Evolutionary conservation across 2,888 invertebrate genomes (phyloP).

Genomic region (Hypena proboscidalis): DNA sequence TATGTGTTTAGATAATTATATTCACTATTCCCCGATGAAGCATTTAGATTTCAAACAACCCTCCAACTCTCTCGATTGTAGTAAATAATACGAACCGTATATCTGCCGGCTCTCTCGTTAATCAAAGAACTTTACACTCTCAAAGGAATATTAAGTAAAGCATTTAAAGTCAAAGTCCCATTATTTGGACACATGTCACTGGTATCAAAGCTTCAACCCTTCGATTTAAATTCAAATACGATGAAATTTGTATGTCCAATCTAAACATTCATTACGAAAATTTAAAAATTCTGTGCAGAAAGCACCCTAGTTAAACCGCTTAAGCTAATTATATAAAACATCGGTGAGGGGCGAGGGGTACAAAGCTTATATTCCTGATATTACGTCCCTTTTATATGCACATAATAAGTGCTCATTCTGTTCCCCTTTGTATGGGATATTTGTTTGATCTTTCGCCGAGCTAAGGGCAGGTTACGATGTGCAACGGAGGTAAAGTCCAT

Average conservation of each 20-base stretch:
- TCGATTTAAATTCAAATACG: constrained; percentile 76
- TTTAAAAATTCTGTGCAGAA: constrained; percentile 65
- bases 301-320: constrained; percentile 76
- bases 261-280: constrained; percentile 79
- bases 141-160: constrained; percentile 47
- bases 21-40: no score
- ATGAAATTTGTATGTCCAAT: constrained; percentile 75
- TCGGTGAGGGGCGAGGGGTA: constrained; percentile 54
- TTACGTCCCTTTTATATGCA: constrained; percentile 64
- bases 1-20: no score
- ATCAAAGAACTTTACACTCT: constrained; percentile 40
- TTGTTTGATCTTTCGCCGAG: constrained; percentile 78
- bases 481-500: constrained; percentile 41
- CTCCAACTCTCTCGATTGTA: background rate
- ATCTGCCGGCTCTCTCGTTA: constrained; percentile 1
- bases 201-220: constrained; percentile 62
- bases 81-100: background rate
- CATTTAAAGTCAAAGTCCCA: constrained; percentile 45
- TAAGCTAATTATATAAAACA: constrained; percentile 83
- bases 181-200: constrained; percentile 80
- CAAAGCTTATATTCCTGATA: constrained; percentile 64
- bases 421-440: constrained; percentile 71
- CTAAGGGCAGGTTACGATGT: constrained; percentile 53
- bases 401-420: constrained; percentile 71
- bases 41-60: background rate